Base-by-base conservation (phyloP, 2,888 invertebrate species). In the Cosmorhoe ocellata region DNA sequence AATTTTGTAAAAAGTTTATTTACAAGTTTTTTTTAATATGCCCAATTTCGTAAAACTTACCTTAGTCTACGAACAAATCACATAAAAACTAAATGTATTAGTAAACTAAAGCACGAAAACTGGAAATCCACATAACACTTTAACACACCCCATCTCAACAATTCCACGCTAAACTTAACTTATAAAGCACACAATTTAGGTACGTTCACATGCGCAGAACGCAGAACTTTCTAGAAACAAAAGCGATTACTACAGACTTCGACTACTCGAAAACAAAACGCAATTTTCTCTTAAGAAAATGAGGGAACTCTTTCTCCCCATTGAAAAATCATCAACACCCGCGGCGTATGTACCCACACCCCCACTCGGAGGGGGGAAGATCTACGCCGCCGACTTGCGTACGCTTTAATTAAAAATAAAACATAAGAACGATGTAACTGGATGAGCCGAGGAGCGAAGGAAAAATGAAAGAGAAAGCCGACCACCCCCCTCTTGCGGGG, bases 321-420 rank as follows among this genome's bases (percentile, higher is more conserved):
- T 90, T 89, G 90, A 90, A 90, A 90, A 90, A 89, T 89, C 89
- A 89, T 89, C 89, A 90, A 89, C 89, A 88, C 90, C 88, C 87
- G 81, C 83, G 86, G 81, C 83, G 87, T 87, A 81, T 86, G 87
- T 82, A 85, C 86, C 79, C 37, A 8, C 8, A 7, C 42, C 71
- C 74, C 74, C 61, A 65, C 69, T 71, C 59, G 48, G 11, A 24
- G 79, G 78, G 80, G 76, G 80, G 71, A 84, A 88, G 89, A 88
- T 86, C 87, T 87, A 87, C 87, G 84, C 87, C 81, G 84, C 76
- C 89, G 85, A 89, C 89, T 90, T 90, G 90, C 90, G 90, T 90
- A 90, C 89, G 90, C 89, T 90, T 90, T 90, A 90, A 90, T 90
- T 90, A 90, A 90, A 90, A 90, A 90, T 90, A 90, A 90, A 90